Evolutionary conservation across 2,797 vertebrate species (phyloP).

Genomic region (Lindbergichthys nudifrons): DNA sequence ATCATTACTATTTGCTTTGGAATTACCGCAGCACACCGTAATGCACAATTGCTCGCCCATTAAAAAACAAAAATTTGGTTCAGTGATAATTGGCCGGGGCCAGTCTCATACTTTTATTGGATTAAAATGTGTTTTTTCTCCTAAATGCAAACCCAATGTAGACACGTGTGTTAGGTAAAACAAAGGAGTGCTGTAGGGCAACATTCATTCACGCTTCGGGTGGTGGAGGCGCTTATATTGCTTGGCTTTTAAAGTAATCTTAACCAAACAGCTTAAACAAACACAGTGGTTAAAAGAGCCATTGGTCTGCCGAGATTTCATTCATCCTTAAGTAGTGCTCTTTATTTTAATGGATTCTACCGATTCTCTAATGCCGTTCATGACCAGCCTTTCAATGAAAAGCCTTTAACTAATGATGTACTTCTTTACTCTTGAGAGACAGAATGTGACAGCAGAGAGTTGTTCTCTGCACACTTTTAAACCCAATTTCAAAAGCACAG

Average conservation of each 20-base stretch:
- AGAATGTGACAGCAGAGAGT: slow-evolving; percentile 27
- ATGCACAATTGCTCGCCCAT: slow-evolving; percentile 7
- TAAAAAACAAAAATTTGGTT: slow-evolving; percentile 6
- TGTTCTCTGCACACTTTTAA: background rate
- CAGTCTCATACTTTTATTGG: background rate
- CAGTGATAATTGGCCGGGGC: background rate
- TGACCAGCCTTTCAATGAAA: slow-evolving; percentile 38
- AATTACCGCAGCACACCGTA: slow-evolving; percentile 5
- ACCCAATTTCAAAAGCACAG: slow-evolving; percentile 11
- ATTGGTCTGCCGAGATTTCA: slow-evolving; percentile 23
- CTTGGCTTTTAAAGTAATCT: slow-evolving; percentile 43
- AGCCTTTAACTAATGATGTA: slow-evolving; percentile 31
- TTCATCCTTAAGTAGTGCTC: slow-evolving; percentile 28
- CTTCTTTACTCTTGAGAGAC: slow-evolving; percentile 25
- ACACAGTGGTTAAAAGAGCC: slow-evolving; percentile 46
- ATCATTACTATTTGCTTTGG: background rate
- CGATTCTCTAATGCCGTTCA: slow-evolving; percentile 38
- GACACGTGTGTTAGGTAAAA: slow-evolving; percentile 2
- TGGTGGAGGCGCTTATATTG: slow-evolving; percentile 29
- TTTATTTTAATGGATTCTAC: slow-evolving; percentile 47
- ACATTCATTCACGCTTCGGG: slow-evolving; percentile 14
- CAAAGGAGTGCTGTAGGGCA: background rate
- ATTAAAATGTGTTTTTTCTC: slow-evolving; percentile 1
- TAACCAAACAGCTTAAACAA: slow-evolving; percentile 51
- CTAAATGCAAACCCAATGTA: background rate